These are phyloP conservation scores for Macrochelys suwanniensis DNA, from an alignment of 2,797 vertebrate species.

Conservation along the genomic window DNA sequence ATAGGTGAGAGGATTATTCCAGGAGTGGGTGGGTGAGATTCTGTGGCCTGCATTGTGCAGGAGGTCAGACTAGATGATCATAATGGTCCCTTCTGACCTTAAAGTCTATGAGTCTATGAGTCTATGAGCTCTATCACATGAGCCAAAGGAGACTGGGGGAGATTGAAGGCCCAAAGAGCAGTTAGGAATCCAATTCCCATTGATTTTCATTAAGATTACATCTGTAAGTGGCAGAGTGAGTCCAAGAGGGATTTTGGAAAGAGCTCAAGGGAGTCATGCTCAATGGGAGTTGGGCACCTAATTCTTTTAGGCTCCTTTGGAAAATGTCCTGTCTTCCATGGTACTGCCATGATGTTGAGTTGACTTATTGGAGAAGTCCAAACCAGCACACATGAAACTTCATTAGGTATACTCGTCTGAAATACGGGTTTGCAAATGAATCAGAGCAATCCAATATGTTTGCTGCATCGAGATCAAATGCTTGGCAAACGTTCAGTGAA, in stretches of 20 bases:
- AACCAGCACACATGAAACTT: not conserved
- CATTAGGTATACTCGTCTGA: not conserved
- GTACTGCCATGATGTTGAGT: not conserved
- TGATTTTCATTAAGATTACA: not conserved
- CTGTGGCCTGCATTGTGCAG: too few species aligned
- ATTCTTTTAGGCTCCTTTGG: not conserved
- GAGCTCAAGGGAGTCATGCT: not conserved
- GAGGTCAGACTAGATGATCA: too few species aligned
- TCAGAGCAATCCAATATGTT: not conserved
- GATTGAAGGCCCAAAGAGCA: not conserved
- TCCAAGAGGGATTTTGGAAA: not conserved
- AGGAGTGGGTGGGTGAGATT: too few species aligned
- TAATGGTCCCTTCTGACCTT: too few species aligned
- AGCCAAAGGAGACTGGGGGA: not conserved
- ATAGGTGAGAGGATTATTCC: too few species aligned
- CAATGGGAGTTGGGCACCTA: not conserved
- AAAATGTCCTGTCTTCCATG: not conserved
- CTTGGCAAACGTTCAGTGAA: not conserved
- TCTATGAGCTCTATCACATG: not conserved
- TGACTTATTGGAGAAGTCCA: not conserved
- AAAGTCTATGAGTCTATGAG: too few species aligned
- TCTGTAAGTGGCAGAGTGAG: not conserved
- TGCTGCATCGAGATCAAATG: not conserved
- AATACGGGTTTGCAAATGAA: not conserved
- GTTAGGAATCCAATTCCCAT: not conserved